Evolutionary conservation across 2,797 vertebrate species (phyloP), one percentile per base, ranked within the genome.

Genomic region (Diplodus puntazzo): DNA sequence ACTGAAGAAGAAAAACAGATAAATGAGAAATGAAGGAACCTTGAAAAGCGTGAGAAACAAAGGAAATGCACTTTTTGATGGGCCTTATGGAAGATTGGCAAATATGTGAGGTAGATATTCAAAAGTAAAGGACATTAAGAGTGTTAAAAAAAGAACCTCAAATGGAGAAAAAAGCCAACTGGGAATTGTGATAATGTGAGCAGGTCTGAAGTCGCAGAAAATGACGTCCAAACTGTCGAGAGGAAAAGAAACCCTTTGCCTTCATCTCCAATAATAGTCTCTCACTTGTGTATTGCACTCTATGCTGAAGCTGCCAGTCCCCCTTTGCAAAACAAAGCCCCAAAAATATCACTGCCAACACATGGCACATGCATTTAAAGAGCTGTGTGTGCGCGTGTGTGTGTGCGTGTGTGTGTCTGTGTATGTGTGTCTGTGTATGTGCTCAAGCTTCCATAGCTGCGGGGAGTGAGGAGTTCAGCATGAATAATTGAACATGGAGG

Each of bases 401-500:
- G 68, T 55, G 18, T 63, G 66, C 54, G 39, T 72, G 71, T 63
- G 72, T 55, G 68, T 73, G 64, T 49, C 45, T 58, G 53, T 58
- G 62, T 43, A 71, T 63, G 72, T 55, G 68, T 73, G 64, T 45
- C 50, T 62, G 63, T 58, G 62, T 53, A 70, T 63, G 69, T 78
- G 54, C 69, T 81, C 8, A 45, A 75, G 79, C 87, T 79, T 87
- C 84, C 81, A 86, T 87, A 84, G 88, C 87, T 88, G 88, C 82
- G 86, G 84, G 89, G 90, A 86, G 89, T 75, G 80, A 85, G 75
- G 84, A 92, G 88, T 88, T 90, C 81, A 88, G 77, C 83, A 91
- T 94, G 87, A 93, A 94, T 93, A 91, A 93, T 94, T 92, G 84
- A 93, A 89, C 79, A 86, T 34, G 75, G 23, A 18, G 59, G 55